Conservation (phyloP, 2,113 vertebrate genomes). For the Spermophilus dauricus region DNA sequence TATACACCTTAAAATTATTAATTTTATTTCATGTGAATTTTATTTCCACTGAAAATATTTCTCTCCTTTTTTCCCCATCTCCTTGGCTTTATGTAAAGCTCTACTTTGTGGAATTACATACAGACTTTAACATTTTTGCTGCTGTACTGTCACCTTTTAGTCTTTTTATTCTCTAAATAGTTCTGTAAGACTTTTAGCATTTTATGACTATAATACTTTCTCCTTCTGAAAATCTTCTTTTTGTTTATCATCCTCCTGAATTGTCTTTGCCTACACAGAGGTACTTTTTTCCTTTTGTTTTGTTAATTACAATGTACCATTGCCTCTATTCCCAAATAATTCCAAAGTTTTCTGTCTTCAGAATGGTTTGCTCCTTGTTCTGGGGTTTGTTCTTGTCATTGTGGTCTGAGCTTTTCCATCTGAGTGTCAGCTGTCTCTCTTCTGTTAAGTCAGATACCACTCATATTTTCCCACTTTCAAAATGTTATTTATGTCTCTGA, state of each 20-base stretch:
- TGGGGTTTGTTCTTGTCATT: neutral
- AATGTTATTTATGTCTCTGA: neutral
- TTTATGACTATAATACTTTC: constrained; percentile 6
- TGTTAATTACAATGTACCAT: neutral
- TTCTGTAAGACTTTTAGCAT: neutral
- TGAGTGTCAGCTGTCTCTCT: neutral
- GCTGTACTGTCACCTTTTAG: neutral
- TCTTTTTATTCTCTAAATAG: neutral
- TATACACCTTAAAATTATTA: neutral
- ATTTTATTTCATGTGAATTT: neutral
- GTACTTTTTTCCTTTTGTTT: neutral
- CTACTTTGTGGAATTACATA: neutral
- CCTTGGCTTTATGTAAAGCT: neutral
- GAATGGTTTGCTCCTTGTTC: neutral
- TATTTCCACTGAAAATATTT: neutral
- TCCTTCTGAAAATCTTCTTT: constrained; percentile 21
- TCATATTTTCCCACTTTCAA: neutral
- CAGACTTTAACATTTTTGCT: neutral
- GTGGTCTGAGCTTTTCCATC: neutral
- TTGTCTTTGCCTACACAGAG: neutral
- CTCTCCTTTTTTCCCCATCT: neutral
- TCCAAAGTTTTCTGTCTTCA: neutral
- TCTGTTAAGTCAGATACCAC: neutral
- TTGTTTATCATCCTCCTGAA: constrained; percentile 15
- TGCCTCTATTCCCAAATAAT: neutral